Conservation (phyloP, 2,888 invertebrate genomes). For the Plagodis dolabraria region DNA sequence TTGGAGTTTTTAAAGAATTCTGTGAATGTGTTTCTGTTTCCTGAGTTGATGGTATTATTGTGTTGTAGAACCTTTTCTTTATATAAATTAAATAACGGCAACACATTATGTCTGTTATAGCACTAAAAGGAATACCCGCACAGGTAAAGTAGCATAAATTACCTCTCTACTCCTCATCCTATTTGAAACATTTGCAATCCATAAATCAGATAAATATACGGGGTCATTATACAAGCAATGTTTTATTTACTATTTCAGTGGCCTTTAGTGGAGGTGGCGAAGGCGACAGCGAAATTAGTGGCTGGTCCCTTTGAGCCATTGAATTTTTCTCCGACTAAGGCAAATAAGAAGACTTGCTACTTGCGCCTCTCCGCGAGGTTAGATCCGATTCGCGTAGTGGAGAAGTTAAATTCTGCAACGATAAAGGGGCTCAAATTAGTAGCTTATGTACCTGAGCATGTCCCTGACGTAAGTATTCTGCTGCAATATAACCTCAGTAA, state of each 20-base stretch:
- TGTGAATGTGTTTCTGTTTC: no score
- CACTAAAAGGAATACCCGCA: constrained; percentile 38
- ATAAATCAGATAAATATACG: not conserved
- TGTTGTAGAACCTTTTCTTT: no score
- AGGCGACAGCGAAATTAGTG: constrained; percentile 42
- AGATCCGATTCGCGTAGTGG: constrained; percentile 49
- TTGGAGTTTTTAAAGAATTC: no score
- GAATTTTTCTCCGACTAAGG: constrained; percentile 38
- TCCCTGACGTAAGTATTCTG: constrained; percentile 59
- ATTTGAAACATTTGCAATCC: not conserved
- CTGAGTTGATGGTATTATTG: no score
- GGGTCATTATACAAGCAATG: not conserved
- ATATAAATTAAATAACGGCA: no score
- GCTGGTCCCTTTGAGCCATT: constrained; percentile 54
- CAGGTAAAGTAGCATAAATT: constrained; percentile 26
- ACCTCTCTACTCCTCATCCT: no score
- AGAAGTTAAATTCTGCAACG: constrained; percentile 40
- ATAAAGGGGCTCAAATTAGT: constrained; percentile 27
- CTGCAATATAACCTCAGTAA: no score
- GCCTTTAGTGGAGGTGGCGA: constrained; percentile 36
- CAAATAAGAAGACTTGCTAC: constrained; percentile 44
- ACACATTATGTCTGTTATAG: constrained; percentile 48
- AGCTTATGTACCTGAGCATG: constrained; percentile 50
- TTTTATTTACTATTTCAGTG: constrained; percentile 44
- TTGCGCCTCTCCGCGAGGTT: constrained; percentile 53